Evolutionary conservation across 2,113 vertebrate species (phyloP), one percentile per base, ranked within the genome.

Genomic region (Gymnorhina tibicen): DNA sequence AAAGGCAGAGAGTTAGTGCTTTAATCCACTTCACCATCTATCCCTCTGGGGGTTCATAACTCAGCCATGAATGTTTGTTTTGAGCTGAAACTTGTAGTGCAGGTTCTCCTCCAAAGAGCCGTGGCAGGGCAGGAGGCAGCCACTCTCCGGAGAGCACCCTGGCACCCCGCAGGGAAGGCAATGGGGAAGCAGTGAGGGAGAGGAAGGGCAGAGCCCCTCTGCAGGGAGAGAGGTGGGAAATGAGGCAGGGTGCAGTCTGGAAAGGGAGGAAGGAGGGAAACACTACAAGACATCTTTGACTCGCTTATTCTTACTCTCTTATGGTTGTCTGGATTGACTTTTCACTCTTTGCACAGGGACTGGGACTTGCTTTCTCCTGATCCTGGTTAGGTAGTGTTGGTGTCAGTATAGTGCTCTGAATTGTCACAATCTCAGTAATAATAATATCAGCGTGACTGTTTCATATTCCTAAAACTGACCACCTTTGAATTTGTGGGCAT

Each of bases 1-100:
- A 97, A 97, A 96, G 69, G 66, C 62, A 70, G 46, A 80, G 95
- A 94, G 30, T 73, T 75, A 76, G 62, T 68, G 13, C 23, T 92
- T 92, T 95, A 97, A 97, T 93, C 92, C 87, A 83, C 82, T 79
- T 95, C 47, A 79, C 86, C 75, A 58, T 94, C 94, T 97, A 50
- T 58, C 81, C 94, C 87, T 95, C 94, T 87, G 94, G 91, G 93
- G 68, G 70, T 96, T 95, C 94, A 95, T 97, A 97, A 94, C 94
- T 92, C 94, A 97, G 58, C 67, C 78, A 93, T 97, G 75, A 97
- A 90, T 89, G 83, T 81, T 97, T 97, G 93, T 95, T 96, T 95
- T 93, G 86, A 97, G 95, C 80, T 89, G 67, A 97, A 98, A 97
- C 92, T 91, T 92, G 92, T 55, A 76, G 49, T 89, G 90, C 91